Evolutionary conservation across 2,888 invertebrate genomes (phyloP), one percentile per base, ranked within the genome.

Genomic region (Leucoma salicis): DNA sequence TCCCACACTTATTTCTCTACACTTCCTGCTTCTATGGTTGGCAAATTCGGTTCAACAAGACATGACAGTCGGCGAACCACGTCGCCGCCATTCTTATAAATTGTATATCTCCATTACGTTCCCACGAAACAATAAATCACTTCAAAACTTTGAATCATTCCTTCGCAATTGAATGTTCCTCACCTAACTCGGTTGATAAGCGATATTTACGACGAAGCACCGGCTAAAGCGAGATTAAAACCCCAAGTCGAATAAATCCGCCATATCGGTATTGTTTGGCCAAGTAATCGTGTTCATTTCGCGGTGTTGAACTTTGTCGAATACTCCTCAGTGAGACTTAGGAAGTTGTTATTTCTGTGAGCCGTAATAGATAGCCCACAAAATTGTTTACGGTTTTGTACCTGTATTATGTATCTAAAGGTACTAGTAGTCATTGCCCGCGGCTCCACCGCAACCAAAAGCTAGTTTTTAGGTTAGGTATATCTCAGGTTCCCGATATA

Each of bases 251-350:
- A 72, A 82, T 79, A 81, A 82, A 81, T 79, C 68, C 58, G 52
- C 49, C 59, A 67, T 74, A 79, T 74, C 73, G 67, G 64, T 42
- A 42, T 69, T 80, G 75, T 80, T 82, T 70, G 66, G 50, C 50
- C 65, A 77, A 79, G 81, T 82, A 79, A 81, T 77, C 77, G 72
- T 70, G 74, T 59, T 72, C 70, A 68, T 63, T 72, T 68, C 46
- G 66, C 64, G 55, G 56, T 31, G 38, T 37, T 33, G 7, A 63
- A 72, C 66, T 70, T 74, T 53, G 51, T 11, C 35, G 45, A 41
- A 34, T 16, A 24, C 40, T 53, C 38, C 35, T 60, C 43, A n/a
- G n/a, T n/a, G n/a, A n/a, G n/a, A n/a, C 49, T 64, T 49, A 43
- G 35, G n/a, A 61, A 61, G 33, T 58, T 58, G 33, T 51, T 48